Base-by-base conservation (phyloP, 2,113 vertebrate genomes). In the Nyctibius bracteatus region DNA sequence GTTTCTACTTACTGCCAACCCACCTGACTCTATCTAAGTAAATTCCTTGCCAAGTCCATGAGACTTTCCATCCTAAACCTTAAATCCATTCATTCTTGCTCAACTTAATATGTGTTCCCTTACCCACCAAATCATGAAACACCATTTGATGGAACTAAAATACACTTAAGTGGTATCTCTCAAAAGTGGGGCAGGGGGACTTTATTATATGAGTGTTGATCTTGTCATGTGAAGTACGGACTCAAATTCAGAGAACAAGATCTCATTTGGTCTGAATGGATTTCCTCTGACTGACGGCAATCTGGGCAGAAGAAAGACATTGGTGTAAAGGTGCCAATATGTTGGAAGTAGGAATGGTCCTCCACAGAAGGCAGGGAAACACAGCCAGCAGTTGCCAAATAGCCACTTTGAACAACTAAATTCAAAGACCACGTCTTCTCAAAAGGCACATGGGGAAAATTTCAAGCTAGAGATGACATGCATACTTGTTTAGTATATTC, bases 1-100 rank as follows among this genome's bases (percentile, higher is more conserved):
- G 86, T 89, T 95, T 93, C 75, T 73, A 71, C 67, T 81, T 81
- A 59, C 68, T 96, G 90, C 82, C 96, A 95, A 95, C 22, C 30
- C 33, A 88, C 67, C 94, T 92, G 75, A 94, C 79, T 87, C 84
- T 67, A 93, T 82, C 90, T 83, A 83, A 81, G 88, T 78, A 66
- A 85, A 74, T 90, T 87, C 49, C 39, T 86, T 94, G 90, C 90
- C 92, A 97, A 82, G 63, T 65, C 51, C 79, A 78, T 71, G 75
- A 93, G 67, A 47, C 27, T 93, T 97, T 93, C 52, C 67, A 94
- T 73, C 86, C 19, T 83, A 74, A 83, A 74, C 51, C n/a, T 51
- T 88, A 72, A 92, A 90, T 74, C 67, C 31, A 44, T 90, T 90
- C 33, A 86, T 71, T 92, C 44, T 59, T 71, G 23, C 59, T 81